Conservation (phyloP, 1,140 invertebrate genomes). For the Mycetomoellerius zeteki region DNA sequence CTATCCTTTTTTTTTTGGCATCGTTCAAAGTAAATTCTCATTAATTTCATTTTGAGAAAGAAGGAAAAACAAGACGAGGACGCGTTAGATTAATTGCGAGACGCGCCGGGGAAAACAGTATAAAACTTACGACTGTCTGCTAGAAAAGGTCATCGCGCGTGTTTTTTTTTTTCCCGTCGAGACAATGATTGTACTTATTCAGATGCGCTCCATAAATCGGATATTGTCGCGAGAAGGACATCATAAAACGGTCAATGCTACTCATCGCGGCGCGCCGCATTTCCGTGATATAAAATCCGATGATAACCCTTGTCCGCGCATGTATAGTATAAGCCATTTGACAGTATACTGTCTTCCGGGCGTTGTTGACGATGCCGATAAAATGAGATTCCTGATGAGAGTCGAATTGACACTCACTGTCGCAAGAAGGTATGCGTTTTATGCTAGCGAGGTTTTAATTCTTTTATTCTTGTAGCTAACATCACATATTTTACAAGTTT, state of each 20-base stretch:
- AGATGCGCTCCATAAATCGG: constrained; percentile 37
- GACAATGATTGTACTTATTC: not conserved
- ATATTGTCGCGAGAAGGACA: constrained; percentile 36
- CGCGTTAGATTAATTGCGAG: constrained; percentile 31
- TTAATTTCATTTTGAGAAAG: constrained; percentile 21
- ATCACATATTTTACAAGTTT: not conserved
- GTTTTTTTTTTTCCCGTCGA: not conserved
- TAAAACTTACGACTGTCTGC: constrained; percentile 9
- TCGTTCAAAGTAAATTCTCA: constrained; percentile 4
- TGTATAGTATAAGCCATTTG: constrained; percentile 25
- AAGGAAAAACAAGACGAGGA: not conserved
- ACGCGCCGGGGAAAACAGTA: not conserved
- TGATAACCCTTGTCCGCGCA: not conserved
- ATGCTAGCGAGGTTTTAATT: not conserved
- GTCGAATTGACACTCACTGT: not conserved
- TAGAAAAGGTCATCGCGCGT: not conserved
- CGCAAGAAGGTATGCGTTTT: not conserved
- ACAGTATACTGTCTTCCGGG: not conserved
- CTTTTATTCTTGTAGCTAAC: not conserved
- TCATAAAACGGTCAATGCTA: constrained; percentile 40
- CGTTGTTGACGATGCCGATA: not conserved
- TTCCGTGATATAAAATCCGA: constrained; percentile 41
- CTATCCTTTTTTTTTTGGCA: not conserved
- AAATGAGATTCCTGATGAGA: constrained; percentile 16
- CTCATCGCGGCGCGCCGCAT: not conserved